Evolutionary conservation across 2,888 invertebrate species (phyloP).

Genomic region (Scaptomyza reducta): DNA sequence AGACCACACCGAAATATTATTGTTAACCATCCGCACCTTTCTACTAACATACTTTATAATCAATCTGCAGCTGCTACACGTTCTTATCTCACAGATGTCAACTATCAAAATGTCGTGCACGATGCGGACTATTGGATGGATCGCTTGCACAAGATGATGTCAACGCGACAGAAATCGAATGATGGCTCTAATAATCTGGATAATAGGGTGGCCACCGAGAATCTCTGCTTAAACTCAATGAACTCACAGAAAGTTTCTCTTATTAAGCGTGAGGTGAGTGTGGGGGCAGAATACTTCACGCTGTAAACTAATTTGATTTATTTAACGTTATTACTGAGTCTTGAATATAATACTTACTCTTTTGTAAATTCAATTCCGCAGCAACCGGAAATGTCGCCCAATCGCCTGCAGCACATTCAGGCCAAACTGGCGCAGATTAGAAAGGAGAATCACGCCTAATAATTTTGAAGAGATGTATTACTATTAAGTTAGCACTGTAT

Average conservation of each 20-base stretch:
- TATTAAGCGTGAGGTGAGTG: conserved; percentile 82
- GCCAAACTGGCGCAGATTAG: conserved; percentile 84
- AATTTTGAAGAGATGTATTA: conserved; percentile 34
- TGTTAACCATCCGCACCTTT: conserved; percentile 50
- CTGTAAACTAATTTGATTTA: not conserved
- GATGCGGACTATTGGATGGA: conserved; percentile 84
- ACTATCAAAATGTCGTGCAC: conserved; percentile 65
- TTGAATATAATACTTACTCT: not conserved
- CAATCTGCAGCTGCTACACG: conserved; percentile 70
- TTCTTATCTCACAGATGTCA: conserved; percentile 78
- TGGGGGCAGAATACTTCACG: conserved; percentile 5
- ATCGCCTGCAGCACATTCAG: conserved; percentile 84
- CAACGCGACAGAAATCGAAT: conserved; percentile 70
- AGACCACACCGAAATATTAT: conserved; percentile 5
- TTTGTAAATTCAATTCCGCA: conserved; percentile 34
- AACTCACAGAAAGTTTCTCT: conserved; percentile 82
- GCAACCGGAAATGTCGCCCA: conserved; percentile 84
- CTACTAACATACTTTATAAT: conserved; percentile 49
- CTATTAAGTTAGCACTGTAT: conserved; percentile 41
- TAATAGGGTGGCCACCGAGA: conserved; percentile 84
- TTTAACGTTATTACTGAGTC: not conserved
- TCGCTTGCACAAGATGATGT: conserved; percentile 80
- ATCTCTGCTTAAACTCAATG: conserved; percentile 83
- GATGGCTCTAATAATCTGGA: conserved; percentile 80
- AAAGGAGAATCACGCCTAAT: conserved; percentile 82